Base-by-base conservation (phyloP, 2,888 invertebrate genomes). In the Theodoxus fluviatilis region DNA sequence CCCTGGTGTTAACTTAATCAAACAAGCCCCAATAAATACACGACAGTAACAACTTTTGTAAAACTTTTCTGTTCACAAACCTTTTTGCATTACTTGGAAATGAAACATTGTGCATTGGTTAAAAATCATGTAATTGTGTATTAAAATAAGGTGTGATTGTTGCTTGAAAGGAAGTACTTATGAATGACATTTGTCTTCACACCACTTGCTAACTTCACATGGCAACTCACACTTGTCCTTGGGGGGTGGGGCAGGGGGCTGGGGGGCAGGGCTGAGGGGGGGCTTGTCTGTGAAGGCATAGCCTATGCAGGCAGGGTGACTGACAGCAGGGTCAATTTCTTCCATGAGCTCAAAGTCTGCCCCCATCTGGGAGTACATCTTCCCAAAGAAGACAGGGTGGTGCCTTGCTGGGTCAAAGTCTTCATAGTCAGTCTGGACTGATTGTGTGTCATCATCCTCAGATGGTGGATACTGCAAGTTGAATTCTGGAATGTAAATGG, bases 361-460 rank as follows among this genome's bases (percentile, higher is more conserved):
- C 15, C 67, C 67, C 12, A 83, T 73, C 15, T 67, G 72, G 33
- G 78, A 72, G 68, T 81, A 79, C 83, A 85, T 82, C 33, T 78
- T 79, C 3, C 86, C 86, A 79, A 82, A 86, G 70, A 87, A 85
- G 0, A 84, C 85, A 1, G 86, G 85, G 63, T 79, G 80, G 71
- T 84, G 83, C 71, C 76, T 80, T 12, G 82, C 71, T 22, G 87
- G 80, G 77, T 86, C 84, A 80, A 78, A 87, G 71, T 86, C 81
- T 67, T 76, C 72, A 70, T 81, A 81, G 33, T 83, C 82, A 71
- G 83, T 82, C 12, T 76, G 59, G 0, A 83, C 78, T 7, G 84
- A 83, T 33, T 73, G 65, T 18, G 70, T 73, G 73, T 83, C 83
- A 69, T 84, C 83, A 63, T 83, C 82, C 38, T 59, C 68, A 71